Evolutionary conservation across 2,888 invertebrate genomes (phyloP), one percentile per base, ranked within the genome.

Genomic region (Athalia circularis): DNA sequence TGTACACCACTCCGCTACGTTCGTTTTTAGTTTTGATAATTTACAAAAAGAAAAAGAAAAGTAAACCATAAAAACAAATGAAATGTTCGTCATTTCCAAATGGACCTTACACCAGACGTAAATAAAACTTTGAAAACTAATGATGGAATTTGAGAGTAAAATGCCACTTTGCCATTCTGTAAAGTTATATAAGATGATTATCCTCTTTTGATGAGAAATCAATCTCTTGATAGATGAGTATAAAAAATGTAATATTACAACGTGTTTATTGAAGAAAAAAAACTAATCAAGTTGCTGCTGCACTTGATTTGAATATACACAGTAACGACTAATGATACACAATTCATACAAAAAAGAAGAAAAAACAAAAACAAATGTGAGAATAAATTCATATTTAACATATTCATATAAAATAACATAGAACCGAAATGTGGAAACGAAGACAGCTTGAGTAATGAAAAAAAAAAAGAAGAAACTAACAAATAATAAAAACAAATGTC

Each of bases 81-180:
- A 11, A 72, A 72, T 65, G 77, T 77, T 77, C 43, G 65, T 77
- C 50, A 77, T 77, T 77, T 65, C 3, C 52, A 61, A 77, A 77
- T 77, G 64, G 54, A 77, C 57, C 45, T 11, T 4, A 13, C 57
- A 64, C 57, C 77, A 45, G 77, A 77, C 67, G 77, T 61, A 76
- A 29, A 78, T 29, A 80, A 68, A 79, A 80, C 77, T 78, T 75
- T 77, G 76, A 80, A 81, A 79, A 80, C 79, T 57, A 62, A 59
- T 64, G 78, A 80, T 82, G 67, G 80, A 77, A 52, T 81, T 80
- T 78, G 78, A 82, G 83, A 83, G 82, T 83, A 83, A 29, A 80
- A 86, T 79, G 86, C 84, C 85, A 85, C 86, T 84, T 81, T 80
- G 83, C 84, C 84, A 85, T 85, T 83, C 74, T 80, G 82, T 81